Evolutionary conservation across 2,888 invertebrate species (phyloP).

Genomic region (Cylindroiulus punctatus): DNA sequence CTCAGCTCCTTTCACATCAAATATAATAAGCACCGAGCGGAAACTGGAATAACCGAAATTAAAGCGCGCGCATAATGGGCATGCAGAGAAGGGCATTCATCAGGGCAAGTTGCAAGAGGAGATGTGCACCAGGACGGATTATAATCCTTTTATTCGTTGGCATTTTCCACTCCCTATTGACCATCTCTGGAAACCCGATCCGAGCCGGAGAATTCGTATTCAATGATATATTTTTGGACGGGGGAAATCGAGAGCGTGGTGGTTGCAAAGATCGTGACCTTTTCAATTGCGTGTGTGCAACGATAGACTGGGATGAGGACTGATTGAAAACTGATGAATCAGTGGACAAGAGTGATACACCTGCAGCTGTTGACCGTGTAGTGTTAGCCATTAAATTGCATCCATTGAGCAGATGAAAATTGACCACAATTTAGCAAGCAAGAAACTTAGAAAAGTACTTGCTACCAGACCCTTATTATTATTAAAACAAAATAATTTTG

Average conservation of each 20-base stretch:
- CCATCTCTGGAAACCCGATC: not conserved
- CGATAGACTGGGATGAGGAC: too few species aligned
- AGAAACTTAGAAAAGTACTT: too few species aligned
- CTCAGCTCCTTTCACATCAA: conserved; percentile 10
- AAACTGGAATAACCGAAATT: conserved; percentile 18
- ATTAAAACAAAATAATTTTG: too few species aligned
- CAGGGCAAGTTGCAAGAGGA: not conserved
- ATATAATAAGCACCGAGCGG: not conserved
- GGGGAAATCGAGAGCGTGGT: not conserved
- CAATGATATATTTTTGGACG: not conserved
- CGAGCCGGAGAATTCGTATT: not conserved
- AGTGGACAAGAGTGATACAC: too few species aligned
- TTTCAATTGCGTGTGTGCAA: not conserved
- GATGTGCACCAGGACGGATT: not conserved
- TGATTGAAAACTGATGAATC: too few species aligned
- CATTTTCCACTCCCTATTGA: not conserved
- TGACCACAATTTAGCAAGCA: too few species aligned
- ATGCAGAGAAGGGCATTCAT: not conserved
- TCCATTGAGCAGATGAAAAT: too few species aligned
- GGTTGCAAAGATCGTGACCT: not conserved
- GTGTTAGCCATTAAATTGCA: too few species aligned
- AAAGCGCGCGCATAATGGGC: not conserved
- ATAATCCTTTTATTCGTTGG: not conserved
- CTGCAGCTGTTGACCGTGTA: too few species aligned
- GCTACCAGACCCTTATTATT: too few species aligned